Conservation (phyloP, 2,113 vertebrate species). For the Drymodes brunneopygia region DNA sequence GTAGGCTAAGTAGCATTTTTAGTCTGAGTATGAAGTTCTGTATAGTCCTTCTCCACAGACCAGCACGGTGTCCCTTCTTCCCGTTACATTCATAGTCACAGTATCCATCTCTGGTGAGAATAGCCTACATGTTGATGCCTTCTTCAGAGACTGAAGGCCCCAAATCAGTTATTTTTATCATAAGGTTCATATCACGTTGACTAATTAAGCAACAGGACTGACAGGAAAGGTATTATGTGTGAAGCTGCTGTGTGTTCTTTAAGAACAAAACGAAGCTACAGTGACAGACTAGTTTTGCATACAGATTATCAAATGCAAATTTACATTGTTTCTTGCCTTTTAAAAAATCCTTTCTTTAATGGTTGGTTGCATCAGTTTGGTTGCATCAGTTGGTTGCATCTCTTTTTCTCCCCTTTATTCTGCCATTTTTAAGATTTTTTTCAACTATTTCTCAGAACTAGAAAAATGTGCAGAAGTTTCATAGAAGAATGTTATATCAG, state of each 20-base stretch:
- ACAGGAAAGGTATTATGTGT: background rate
- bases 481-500: background rate
- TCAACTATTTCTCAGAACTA: background rate
- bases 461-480: background rate
- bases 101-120: background rate
- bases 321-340: background rate
- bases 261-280: background rate
- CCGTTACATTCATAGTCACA: background rate
- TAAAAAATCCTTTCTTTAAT: background rate
- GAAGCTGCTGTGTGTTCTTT: background rate
- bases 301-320: background rate
- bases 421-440: background rate
- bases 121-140: background rate
- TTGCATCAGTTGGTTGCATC: no score
- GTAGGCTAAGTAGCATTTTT: background rate
- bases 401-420: background rate
- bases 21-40: background rate
- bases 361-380: background rate
- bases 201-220: background rate
- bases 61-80: background rate
- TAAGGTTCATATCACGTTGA: background rate
- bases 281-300: background rate
- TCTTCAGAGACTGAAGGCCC: background rate
- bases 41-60: background rate
- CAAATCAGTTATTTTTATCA: background rate